Base-by-base conservation (phyloP, 2,113 vertebrate genomes). In the Oplegnathus fasciatus region DNA sequence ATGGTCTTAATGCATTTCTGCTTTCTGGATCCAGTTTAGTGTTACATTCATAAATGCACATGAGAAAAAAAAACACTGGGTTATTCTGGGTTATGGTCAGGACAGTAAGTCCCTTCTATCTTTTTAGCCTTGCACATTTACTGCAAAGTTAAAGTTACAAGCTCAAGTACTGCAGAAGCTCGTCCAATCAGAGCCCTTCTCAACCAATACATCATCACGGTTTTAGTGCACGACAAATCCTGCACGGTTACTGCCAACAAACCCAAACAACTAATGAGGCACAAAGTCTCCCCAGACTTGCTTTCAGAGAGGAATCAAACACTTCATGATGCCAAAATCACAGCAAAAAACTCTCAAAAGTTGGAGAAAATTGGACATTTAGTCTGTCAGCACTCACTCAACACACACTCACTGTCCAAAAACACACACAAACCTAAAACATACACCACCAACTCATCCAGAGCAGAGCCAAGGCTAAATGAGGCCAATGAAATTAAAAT, bases 401-500 rank as follows among this genome's bases (percentile, higher is more conserved):
- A 87, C 86, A 85, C 81, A 91, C 34, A 81, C 50, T 64, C 22
- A 84, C 58, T n/a, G 34, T 78, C 85, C 89, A 84, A 61, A 86
- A 24, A 37, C 52, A 74, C 80, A 84, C 78, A 69, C 40, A 78
- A 34, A 82, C 32, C 54, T 76, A 78, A 87, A 89, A 80, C 62
- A 57, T 61, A 91, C 60, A 75, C 60, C 64, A 83, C 42, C 60
- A 67, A 40, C 82, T 89, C 74, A 89, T 87, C 86, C 66, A 77
- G 61, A 75, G 9, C 66, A 34, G 60, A 75, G 77, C 84, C 86
- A 86, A 71, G 75, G 67, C 77, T 79, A 66, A 90, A 92, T 28
- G 84, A 85, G 77, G 82, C 86, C 88, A 90, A 70, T 46, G 71
- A 84, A 90, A 90, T 92, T 84, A 87, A 92, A 92, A 90, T 88